Evolutionary conservation across 2,113 vertebrate genomes (phyloP), one percentile per base, ranked within the genome.

Genomic region (Thalassarche chlororhynchos): DNA sequence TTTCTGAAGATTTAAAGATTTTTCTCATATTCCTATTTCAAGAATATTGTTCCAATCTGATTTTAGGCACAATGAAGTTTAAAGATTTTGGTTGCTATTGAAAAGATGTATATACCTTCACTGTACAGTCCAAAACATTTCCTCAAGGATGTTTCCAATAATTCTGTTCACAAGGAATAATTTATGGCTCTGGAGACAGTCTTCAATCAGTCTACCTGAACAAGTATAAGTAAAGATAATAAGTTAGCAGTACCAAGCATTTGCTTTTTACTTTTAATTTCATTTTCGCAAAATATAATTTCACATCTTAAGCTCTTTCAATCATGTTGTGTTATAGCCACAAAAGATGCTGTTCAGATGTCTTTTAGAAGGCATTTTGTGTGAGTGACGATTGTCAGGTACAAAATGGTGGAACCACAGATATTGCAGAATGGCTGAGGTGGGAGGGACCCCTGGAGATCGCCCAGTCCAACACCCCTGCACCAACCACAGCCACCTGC

Each of bases 381-480:
- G 2, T n/a, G 17, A 57, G 6, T 34, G 38, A 18, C 5, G 0
- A 1, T 26, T 77, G 13, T 8, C 38, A 49, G 28, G 31, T 78
- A 10, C 18, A 74, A 74, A 85, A 55, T 23, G 12, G 11, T 70
- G 28, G n/a, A 60, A 64, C 9, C 26, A 51, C 25, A 70, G 44
- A 16, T 34, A 31, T 3, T 38, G 9, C 18, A 52, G 51, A 51
- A 62, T 15, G 31, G 13, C 12, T 64, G 38, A 81, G 36, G 14
- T 36, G 21, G 23, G 34, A 75, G 8, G 11, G 5, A 61, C 5
- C 12, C 26, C 19, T 36, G 61, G 20, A 29, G 36, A 47, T 15
- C 5, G 0, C 34, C 6, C n/a, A 21, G 10, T 34, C 32, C 12
- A 42, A 29, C 17, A 0, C 1, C 6, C 12, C 14, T 18, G 23